phyloP scores from a whole-genome alignment of 2,113 vertebrate genomes.

The Beaufortia kweichowensis region DNA sequence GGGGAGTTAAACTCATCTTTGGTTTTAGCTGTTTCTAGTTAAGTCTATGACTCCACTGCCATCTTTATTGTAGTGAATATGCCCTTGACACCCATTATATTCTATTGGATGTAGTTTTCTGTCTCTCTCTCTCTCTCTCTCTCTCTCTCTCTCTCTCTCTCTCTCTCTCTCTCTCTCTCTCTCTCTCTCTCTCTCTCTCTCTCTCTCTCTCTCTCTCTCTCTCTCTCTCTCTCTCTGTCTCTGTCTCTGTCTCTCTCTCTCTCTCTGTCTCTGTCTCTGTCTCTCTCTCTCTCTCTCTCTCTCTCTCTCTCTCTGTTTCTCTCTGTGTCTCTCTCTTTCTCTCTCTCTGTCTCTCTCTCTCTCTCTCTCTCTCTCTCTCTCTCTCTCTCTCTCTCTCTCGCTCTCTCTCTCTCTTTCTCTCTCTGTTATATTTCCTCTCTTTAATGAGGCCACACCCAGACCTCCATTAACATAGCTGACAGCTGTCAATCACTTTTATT shows the following conservation, averaged over 20 bases:
- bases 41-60: not conserved
- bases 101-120: slow-evolving; percentile 17
- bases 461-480: not conserved
- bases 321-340: no score
- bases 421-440: not conserved
- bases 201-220: no score
- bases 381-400: no score
- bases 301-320: not conserved
- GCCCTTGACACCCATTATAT: not conserved
- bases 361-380: no score
- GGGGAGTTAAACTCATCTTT: no score
- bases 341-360: no score
- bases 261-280: no score
- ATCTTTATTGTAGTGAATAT: not conserved
- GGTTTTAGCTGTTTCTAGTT: not conserved
- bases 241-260: no score
- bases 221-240: no score
- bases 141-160: not conserved
- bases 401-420: not conserved
- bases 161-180: not conserved
- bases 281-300: no score
- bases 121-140: slow-evolving; percentile 8
- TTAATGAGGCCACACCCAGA: slow-evolving; percentile 4
- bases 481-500: slow-evolving; percentile 22
- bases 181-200: not conserved